Percentiles rank a stretch among this genome's conserved stretches.
phyloP scores from a whole-genome alignment of 2,888 invertebrate species.

The Idaea biselata region DNA sequence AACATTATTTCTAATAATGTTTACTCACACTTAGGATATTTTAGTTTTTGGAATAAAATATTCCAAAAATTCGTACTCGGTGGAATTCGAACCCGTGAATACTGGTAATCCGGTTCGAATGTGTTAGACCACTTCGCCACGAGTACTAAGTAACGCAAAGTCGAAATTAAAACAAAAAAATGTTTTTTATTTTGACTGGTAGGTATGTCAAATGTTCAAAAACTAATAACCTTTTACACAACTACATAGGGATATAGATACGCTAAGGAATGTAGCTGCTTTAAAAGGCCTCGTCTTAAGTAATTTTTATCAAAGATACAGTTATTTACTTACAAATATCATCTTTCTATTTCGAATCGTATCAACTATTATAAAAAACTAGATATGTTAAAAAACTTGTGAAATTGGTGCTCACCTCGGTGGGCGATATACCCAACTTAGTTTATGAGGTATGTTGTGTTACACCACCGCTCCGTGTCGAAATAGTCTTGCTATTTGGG shows the following conservation, averaged over 20 bases:
- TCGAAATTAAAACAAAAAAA: too few species aligned
- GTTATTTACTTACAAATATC: not conserved
- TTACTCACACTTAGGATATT: too few species aligned
- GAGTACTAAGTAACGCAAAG: too few species aligned
- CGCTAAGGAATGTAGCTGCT: not conserved
- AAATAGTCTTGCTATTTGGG: not conserved
- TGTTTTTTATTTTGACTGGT: too few species aligned
- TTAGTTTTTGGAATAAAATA: too few species aligned
- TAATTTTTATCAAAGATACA: not conserved
- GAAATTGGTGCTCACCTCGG: not conserved
- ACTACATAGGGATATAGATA: not conserved
- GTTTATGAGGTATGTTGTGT: conserved; percentile 27
- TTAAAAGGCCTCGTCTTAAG: not conserved
- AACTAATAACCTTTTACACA: not conserved
- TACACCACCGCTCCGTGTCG: conserved; percentile 10
- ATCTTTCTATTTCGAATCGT: not conserved
- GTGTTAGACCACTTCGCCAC: too few species aligned
- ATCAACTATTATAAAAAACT: not conserved
- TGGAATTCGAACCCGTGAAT: too few species aligned
- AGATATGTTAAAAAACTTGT: not conserved
- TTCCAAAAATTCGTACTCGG: too few species aligned
- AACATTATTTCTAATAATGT: too few species aligned
- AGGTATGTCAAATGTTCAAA: not conserved
- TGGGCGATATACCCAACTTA: conserved; percentile 3
- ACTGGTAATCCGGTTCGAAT: too few species aligned